Evolutionary conservation across 2,888 invertebrate species (phyloP), one percentile per base, ranked within the genome.

Genomic region (Lasioglossum lativentre): DNA sequence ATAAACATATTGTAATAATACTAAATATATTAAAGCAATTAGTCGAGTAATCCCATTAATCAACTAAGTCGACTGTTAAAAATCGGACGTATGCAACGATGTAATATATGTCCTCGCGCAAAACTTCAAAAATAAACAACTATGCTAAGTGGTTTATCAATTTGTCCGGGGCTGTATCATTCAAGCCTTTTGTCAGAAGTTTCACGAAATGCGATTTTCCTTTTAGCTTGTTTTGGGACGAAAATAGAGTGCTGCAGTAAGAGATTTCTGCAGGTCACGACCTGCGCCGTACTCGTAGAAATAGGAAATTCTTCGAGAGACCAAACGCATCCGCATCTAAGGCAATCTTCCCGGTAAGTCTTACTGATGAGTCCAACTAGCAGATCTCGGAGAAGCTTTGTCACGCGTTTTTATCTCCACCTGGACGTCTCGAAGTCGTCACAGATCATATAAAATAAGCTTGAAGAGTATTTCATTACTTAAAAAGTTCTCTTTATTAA

Each of bases 331-430:
- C 72, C 72, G 72, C 34, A 47, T 73, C 47, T 19, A 16, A 34
- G 72, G 72, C 72, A 73, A 73, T 73, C 72, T 73, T 47, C 72
- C 34, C 23, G 72, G 47, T 73, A 73, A 73, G 72, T 73, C 72
- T 73, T 73, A 47, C 72, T 23, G 72, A 73, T 73, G 72, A 73
- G 34, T 47, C 47, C 72, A 73, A 47, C 72, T 73, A 73, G 30
- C 34, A 23, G 34, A 34, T 47, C 72, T 47, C 47, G 30, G 4
- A 34, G 23, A 5, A 34, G 47, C 72, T 34, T 45, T 47, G 68
- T 47, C 47, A 19, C 30, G 19, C 23, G 30, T 10, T 47, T 34
- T 27, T 63, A 16, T 30, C 63, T 5, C 27, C 12, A 5, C 27
- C 63, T 30, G 6, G 16, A 63, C 16, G 30, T 63, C 6, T 14